These are phyloP conservation scores for Cephalotes varians DNA, from an alignment of 2,888 invertebrate species.

Conservation along the genomic window DNA sequence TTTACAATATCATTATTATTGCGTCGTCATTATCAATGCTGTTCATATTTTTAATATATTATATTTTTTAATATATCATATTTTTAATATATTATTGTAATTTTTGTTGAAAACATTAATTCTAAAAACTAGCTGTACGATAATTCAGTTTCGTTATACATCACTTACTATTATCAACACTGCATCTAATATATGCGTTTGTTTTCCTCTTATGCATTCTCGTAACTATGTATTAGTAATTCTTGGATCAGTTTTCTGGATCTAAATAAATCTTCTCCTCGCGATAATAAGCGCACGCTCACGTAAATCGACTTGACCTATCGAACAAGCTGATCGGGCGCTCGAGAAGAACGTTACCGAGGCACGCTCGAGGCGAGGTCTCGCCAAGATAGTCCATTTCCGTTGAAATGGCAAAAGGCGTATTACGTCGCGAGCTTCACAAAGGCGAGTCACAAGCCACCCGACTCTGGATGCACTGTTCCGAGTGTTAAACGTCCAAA, in stretches of 20 bases:
- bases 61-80: not conserved
- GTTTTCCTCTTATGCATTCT: not conserved
- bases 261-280: conserved; percentile 36
- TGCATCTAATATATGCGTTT: not conserved
- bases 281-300: conserved; percentile 37
- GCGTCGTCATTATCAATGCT: not conserved
- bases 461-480: conserved; percentile 17
- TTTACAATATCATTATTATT: not conserved
- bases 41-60: not conserved
- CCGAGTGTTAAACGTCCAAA: conserved; percentile 36
- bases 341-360: conserved; percentile 34
- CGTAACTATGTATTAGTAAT: not conserved
- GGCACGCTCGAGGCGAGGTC: conserved; percentile 30
- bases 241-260: conserved; percentile 2
- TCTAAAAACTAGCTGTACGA: not conserved
- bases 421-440: conserved; percentile 48
- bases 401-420: conserved; percentile 58
- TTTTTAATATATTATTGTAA: not conserved
- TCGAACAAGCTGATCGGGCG: conserved; percentile 25
- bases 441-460: conserved; percentile 34
- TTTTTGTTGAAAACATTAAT: not conserved
- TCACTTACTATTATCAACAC: not conserved
- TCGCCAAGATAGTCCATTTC: conserved; percentile 48
- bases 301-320: conserved; percentile 44
- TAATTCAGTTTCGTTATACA: not conserved